Evolutionary conservation across 2,113 vertebrate species (phyloP).

Genomic region (Monopterus albus): DNA sequence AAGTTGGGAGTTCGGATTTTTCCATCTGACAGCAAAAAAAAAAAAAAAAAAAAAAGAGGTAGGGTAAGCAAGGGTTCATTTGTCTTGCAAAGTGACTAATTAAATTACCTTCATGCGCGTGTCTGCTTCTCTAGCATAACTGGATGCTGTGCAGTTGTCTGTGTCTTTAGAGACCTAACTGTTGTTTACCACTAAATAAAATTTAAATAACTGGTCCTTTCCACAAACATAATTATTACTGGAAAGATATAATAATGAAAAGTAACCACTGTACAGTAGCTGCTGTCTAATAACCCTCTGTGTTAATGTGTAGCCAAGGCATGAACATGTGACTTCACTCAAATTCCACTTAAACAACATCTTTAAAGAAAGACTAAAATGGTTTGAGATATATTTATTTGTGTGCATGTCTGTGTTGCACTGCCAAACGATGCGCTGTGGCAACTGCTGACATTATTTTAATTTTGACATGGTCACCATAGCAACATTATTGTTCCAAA

Average conservation of each 20-base stretch:
- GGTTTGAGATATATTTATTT: neutral
- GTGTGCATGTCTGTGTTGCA: neutral
- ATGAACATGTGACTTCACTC: no score
- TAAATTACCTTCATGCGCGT: constrained; percentile 23
- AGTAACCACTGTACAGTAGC: constrained; percentile 8
- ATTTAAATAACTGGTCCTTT: constrained; percentile 12
- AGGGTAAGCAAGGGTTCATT: constrained; percentile 24
- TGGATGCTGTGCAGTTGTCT: neutral
- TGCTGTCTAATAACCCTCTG: no score
- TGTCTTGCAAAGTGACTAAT: constrained; percentile 14
- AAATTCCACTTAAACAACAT: no score
- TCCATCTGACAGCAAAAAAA: constrained; percentile 4
- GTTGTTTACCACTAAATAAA: neutral
- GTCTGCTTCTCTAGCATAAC: neutral
- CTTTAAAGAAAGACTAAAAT: no score
- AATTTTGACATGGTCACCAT: constrained; percentile 3
- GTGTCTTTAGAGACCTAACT: constrained; percentile 6
- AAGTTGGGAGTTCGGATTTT: neutral
- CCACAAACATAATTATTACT: constrained; percentile 13
- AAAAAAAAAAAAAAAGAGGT: no score
- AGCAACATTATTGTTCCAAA: neutral
- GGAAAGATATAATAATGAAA: neutral
- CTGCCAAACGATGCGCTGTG: neutral
- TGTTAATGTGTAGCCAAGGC: neutral
- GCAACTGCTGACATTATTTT: neutral